These are phyloP conservation scores for Tauraco hartlaubi DNA, from an alignment of 2,797 vertebrate genomes.

Conservation along the genomic window DNA sequence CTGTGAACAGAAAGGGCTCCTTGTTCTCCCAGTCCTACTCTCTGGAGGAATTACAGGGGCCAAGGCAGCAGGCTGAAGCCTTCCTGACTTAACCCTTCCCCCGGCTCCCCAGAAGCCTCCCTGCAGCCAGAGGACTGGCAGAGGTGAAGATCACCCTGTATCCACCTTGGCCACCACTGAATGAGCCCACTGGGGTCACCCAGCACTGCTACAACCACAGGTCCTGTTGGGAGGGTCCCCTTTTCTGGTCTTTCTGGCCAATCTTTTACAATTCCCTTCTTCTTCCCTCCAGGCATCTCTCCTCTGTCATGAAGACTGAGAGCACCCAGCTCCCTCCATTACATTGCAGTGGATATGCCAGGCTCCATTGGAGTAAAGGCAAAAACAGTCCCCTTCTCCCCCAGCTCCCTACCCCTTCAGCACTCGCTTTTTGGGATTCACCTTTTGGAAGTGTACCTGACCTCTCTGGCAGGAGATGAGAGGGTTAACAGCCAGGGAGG, in stretches of 20 bases:
- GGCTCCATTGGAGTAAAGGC: neutral
- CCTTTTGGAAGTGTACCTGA: neutral
- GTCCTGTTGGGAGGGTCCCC: neutral
- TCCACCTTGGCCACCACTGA: neutral
- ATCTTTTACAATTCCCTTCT: neutral
- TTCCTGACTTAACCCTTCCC: slow-evolving; percentile 82
- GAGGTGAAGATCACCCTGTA: neutral
- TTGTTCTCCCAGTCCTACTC: slow-evolving; percentile 84
- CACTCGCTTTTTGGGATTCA: neutral
- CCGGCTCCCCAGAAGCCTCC: slow-evolving; percentile 7
- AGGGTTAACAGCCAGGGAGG: slow-evolving; percentile 65
- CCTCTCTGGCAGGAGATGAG: neutral
- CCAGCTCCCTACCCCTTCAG: neutral
- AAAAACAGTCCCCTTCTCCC: neutral
- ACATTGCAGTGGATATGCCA: neutral
- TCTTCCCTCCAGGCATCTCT: neutral
- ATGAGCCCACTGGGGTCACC: neutral
- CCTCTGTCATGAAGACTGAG: neutral
- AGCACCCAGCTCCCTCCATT: neutral
- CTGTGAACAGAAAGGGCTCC: slow-evolving; percentile 83
- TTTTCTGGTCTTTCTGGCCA: neutral
- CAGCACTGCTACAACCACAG: neutral
- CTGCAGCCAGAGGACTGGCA: neutral
- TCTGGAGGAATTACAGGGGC: slow-evolving; percentile 80
- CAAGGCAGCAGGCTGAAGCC: slow-evolving; percentile 79